Evolutionary conservation across 1,140 invertebrate species (phyloP).

Genomic region (Phymorhynchus buccinoides): DNA sequence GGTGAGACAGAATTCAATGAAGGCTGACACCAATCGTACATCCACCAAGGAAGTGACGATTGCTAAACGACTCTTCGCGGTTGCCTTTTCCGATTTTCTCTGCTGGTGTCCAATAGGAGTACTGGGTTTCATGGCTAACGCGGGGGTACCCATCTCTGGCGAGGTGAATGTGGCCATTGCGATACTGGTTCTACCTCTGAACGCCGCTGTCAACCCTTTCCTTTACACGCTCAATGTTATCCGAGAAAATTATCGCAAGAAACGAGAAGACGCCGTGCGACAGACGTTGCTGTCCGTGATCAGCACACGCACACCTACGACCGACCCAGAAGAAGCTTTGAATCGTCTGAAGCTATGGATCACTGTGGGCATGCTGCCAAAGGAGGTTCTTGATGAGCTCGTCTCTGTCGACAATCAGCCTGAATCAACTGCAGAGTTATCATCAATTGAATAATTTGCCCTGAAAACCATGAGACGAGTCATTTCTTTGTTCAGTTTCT

Average conservation of each 20-base stretch:
- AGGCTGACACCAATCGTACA: background rate
- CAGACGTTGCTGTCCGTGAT: no score
- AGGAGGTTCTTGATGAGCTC: background rate
- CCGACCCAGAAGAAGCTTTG: background rate
- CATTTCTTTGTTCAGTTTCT: no score
- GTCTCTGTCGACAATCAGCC: no score
- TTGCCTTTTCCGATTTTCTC: background rate
- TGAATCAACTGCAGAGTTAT: no score
- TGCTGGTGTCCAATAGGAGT: background rate
- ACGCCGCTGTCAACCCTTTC: no score
- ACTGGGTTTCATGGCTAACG: conserved; percentile 9
- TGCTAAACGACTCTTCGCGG: background rate
- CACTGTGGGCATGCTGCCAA: background rate
- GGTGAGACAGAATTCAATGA: background rate
- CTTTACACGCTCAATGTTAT: no score
- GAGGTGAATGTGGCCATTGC: background rate
- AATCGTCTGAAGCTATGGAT: background rate
- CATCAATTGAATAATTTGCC: no score
- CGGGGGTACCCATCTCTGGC: background rate
- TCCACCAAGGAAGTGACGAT: background rate
- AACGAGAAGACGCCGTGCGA: no score
- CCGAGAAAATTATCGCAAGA: no score
- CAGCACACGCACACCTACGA: no score
- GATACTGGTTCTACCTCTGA: no score
- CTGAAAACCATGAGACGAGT: no score